Conservation (phyloP, 2,797 vertebrate species). For the Novumbra hubbsi region DNA sequence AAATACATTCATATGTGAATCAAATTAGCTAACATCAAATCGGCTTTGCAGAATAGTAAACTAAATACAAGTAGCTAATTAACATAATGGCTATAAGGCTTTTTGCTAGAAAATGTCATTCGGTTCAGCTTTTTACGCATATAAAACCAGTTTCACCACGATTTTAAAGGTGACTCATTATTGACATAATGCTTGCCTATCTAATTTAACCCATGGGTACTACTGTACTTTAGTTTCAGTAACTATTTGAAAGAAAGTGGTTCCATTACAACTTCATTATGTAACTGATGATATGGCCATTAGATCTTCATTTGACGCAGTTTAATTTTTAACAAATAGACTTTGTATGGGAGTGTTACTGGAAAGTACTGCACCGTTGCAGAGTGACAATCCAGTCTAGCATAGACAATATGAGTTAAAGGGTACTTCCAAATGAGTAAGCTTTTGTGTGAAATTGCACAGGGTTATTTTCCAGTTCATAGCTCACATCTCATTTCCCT, state of each 20-base stretch:
- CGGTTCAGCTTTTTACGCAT: neutral
- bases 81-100: neutral
- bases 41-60: neutral
- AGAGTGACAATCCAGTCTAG: constrained; percentile 1
- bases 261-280: constrained; percentile 18
- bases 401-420: neutral
- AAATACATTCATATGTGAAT: neutral
- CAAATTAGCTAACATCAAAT: neutral
- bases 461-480: neutral
- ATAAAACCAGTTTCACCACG: neutral
- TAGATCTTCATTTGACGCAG: constrained; percentile 24
- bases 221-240: neutral
- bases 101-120: neutral
- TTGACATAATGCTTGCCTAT: neutral
- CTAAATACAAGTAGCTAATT: neutral
- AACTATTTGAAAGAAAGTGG: neutral
- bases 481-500: neutral
- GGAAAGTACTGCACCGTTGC: neutral
- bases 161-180: no score
- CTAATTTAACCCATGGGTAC: neutral
- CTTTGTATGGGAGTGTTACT: neutral
- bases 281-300: constrained; percentile 12
- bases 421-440: constrained; percentile 1
- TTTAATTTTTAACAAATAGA: neutral
- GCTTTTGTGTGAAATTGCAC: neutral